Evolutionary conservation across 37 sponge, comb jelly and placozoan genomes (phyloP), one percentile per base, ranked within the genome.

Genomic region (Amphimedon queenslandica): DNA sequence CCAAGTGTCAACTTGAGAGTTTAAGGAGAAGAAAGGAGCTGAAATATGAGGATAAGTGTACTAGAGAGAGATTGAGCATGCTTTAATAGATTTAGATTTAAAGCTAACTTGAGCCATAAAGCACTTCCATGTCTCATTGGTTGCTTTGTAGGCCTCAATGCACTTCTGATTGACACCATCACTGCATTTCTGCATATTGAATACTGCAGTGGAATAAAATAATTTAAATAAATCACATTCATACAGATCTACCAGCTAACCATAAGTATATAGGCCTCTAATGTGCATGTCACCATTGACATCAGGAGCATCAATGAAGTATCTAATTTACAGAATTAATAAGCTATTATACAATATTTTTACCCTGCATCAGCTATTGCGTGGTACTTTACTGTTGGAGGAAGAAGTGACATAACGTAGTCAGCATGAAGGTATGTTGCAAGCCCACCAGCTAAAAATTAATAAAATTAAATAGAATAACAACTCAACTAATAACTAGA

Each of bases 361-460:
- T 71, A 92, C 87, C 93, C 93, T 31, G 93, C 93, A 78, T 92
- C 93, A 58, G 93, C 79, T 4, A 92, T 32, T 4, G 80, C 93
- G 36, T 57, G 61, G 25, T 61, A 63, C 51, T 66, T 70, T 39
- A 67, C 60, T 13, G 47, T 58, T 6, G 30, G 25, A 4, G 93
- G 85, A 1, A 92, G 33, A 23, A 69, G 27, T 2, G 39, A 37
- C 1, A 31, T 35, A 4, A 88, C 70, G 63, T 42, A 53, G 42
- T 92, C 93, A 55, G 80, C 81, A 77, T 92, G 89, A 2, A 92
- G 64, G 66, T 88, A 92, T 0, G 83, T 82, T n/a, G 82, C 82
- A 67, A 92, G 66, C 16, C 93, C 93, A 28, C 93, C 93, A 80
- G 93, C 93, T 90, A 67, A 4, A 13, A 5, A 10, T 8, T 33